Conservation (phyloP, 2,797 vertebrate species). For the Avahi laniger region DNA sequence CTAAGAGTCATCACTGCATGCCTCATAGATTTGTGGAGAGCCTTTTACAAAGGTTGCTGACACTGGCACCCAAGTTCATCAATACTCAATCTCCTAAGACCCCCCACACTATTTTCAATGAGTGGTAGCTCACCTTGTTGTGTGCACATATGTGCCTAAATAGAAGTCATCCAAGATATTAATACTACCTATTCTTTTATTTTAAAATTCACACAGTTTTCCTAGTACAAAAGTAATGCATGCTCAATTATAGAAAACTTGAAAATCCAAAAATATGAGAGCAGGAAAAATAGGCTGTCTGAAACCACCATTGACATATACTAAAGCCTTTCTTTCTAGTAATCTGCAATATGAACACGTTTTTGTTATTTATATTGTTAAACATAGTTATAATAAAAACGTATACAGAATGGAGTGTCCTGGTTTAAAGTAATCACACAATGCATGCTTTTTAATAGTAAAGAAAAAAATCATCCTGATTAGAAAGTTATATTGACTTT, state of each 20-base stretch:
- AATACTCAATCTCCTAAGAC: neutral
- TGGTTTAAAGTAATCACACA: constrained; percentile 7
- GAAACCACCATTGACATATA: neutral
- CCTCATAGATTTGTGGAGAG: neutral
- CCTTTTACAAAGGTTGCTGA: constrained; percentile 7
- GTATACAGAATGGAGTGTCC: neutral
- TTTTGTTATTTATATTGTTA: neutral
- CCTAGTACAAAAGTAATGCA: neutral
- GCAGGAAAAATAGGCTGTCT: neutral
- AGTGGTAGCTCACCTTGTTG: neutral
- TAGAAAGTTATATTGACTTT: neutral
- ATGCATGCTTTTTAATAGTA: neutral
- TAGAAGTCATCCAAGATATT: neutral
- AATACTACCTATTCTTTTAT: neutral
- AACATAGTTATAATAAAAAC: neutral
- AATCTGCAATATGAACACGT: neutral
- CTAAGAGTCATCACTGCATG: neutral
- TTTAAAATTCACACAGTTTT: neutral
- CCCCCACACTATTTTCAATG: neutral
- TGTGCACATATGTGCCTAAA: neutral
- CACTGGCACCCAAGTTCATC: neutral
- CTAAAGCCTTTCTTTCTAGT: neutral
- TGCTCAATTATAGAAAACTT: neutral
- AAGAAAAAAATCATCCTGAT: neutral
- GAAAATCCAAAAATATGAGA: neutral